Evolutionary conservation across 2,888 invertebrate species (phyloP), one percentile per base, ranked within the genome.

Genomic region (Idaea straminata): DNA sequence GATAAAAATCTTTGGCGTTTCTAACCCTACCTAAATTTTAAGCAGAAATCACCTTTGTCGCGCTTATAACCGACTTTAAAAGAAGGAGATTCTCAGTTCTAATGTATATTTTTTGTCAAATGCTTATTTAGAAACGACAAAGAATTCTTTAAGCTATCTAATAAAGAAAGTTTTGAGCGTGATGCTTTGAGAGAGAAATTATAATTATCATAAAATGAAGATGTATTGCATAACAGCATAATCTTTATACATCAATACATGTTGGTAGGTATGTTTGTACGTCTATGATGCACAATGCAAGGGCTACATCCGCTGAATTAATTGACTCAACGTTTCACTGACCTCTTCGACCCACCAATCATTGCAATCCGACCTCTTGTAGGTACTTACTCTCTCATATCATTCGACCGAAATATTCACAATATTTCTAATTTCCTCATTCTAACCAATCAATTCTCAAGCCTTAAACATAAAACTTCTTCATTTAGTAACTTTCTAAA

Each of bases 321-420:
- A 69, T 63, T 66, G 62, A 63, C 67, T 60, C 61, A 68, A 62
- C 65, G 69, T 71, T 65, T 72, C 72, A 68, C 64, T 72, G 69
- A 70, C 72, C 72, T 66, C 57, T 68, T 4, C 10, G 72, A 69
- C 71, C 68, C 62, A 61, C 70, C 72, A 73, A 71, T 70, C 66
- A 63, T 36, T 68, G 62, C 66, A 69, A 66, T 66, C 59, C 64
- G 64, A 68, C 61, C 57, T 59, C 59, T 47, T 15, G 62, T 63
- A 47, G 1, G 1, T 25, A 25, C 1, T 3, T 25, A 16, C 16
- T 25, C 60, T 61, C 61, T 38, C 59, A 34, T 15, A 59, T 60
- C 34, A 15, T 67, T 66, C 59, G 69, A 69, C 66, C 71, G 66
- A 67, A 62, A 65, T 34, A 35, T 62, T 67, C 66, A 72, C 69